These are phyloP conservation scores for Spodoptera frugiperda DNA, from an alignment of 1,140 invertebrate genomes.

Conservation along the genomic window DNA sequence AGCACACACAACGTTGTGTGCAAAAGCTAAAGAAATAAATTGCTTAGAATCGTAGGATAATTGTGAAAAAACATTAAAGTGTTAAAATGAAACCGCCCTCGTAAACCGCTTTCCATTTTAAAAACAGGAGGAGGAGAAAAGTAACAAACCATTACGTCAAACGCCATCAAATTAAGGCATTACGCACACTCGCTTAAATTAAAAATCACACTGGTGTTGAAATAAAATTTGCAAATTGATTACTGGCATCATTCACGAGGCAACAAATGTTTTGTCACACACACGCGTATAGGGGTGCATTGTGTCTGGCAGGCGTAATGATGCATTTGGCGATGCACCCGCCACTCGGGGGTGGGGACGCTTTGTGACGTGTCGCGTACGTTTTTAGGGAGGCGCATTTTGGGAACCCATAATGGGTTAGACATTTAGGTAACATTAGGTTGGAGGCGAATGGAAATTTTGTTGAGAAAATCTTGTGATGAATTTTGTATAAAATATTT, in stretches of 20 bases:
- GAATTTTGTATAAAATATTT: not conserved
- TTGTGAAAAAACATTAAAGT: not conserved
- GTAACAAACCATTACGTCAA: not conserved
- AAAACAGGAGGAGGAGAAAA: no score
- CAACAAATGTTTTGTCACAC: conserved; percentile 65
- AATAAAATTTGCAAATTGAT: conserved; percentile 43
- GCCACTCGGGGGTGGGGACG: conserved; percentile 12
- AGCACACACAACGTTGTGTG: conserved; percentile 4
- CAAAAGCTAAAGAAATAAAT: conserved; percentile 4
- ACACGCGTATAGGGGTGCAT: conserved; percentile 64
- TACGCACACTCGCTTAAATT: conserved; percentile 6
- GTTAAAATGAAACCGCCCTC: not conserved
- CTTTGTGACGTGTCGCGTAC: conserved; percentile 34
- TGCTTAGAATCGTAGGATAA: no score
- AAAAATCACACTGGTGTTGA: conserved; percentile 20
- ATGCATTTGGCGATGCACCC: conserved; percentile 53
- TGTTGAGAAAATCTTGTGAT: not conserved
- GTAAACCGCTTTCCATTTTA: no score
- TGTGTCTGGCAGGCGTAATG: conserved; percentile 61
- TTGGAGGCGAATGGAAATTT: conserved; percentile 15
- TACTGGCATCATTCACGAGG: conserved; percentile 54
- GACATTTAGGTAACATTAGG: conserved; percentile 36
- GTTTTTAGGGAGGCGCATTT: conserved; percentile 40
- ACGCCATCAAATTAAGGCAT: conserved; percentile 33
- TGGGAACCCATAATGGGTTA: conserved; percentile 36